Evolutionary conservation across 2,797 vertebrate genomes (phyloP).

Genomic region (Phaenicophaeus curvirostris): DNA sequence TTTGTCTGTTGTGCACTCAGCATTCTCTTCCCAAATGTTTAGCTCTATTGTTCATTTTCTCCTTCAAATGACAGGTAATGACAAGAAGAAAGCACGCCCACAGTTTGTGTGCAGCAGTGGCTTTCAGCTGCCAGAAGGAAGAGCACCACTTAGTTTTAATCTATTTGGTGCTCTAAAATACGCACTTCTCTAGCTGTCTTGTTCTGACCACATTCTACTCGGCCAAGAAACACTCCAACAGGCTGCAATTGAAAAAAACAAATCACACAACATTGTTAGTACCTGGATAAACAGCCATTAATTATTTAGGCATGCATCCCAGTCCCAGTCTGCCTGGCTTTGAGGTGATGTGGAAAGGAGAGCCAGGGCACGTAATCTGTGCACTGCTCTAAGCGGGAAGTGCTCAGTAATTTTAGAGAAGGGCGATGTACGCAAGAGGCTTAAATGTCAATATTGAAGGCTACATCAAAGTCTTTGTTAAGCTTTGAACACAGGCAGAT

Average conservation of each 20-base stretch:
- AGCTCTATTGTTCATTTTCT: not conserved
- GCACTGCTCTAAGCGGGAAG: not conserved
- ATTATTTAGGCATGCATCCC: not conserved
- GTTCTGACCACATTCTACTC: not conserved
- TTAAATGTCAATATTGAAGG: not conserved
- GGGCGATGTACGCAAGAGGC: not conserved
- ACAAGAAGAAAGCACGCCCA: not conserved
- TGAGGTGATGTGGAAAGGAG: not conserved
- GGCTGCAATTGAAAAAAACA: not conserved
- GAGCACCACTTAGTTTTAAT: not conserved
- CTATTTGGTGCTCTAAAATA: not conserved
- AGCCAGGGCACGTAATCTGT: not conserved
- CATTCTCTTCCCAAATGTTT: not conserved
- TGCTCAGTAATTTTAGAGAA: rapidly evolving
- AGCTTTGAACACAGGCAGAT: not conserved
- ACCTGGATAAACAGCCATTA: not conserved
- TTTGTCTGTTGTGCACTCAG: not conserved
- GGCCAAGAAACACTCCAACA: not conserved
- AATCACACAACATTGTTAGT: not conserved
- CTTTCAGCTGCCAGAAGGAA: not conserved
- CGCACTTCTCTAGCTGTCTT: not conserved
- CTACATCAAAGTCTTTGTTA: not conserved
- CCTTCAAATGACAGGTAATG: not conserved
- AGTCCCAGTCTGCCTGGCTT: not conserved
- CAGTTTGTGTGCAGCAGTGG: not conserved